Evolutionary conservation across 2,113 vertebrate genomes (phyloP), one percentile per base, ranked within the genome.

Genomic region (Dasyornis broadbenti): DNA sequence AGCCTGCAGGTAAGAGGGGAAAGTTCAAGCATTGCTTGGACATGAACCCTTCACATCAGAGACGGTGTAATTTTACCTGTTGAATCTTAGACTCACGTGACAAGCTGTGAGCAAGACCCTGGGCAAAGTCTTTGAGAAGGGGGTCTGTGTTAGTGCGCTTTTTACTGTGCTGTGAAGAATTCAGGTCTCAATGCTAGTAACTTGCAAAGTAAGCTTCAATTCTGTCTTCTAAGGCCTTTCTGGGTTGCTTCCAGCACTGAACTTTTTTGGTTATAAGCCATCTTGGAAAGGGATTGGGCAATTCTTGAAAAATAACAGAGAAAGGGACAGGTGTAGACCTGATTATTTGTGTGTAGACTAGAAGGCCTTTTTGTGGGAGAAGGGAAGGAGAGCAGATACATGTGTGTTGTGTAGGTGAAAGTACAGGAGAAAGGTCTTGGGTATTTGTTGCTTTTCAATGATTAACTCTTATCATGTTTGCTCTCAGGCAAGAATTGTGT

Each of bases 401-500:
- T 19, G 6, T 31, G 3, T 3, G 1, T 87, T 23, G 8, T 3
- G 2, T 15, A 66, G 85, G 59, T 92, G 71, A 83, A 81, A 93
- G 70, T 73, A 73, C 75, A 50, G 70, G 63, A 88, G 82, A 69
- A 87, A 57, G 78, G 61, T 76, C 82, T 82, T 65, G 22, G 28
- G 14, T 54, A 39, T 82, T 93, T 86, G 59, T 70, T 1, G 1
- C n/a, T 76, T 82, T 87, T 92, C 75, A 59, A 0, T 73, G 30
- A 81, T 90, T 90, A 92, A 73, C 59, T 54, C 2, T 44, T 63
- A 1, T 63, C 31, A 1, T 71, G 71, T 80, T 94, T 86, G 37
- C 59, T 92, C 26, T 92, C 11, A 5, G 71, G 26, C 52, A 37
- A 9, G 57, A 60, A 4, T 39, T 27, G 15, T 6, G 11, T 82